Evolutionary conservation across 2,113 vertebrate genomes (phyloP).

Genomic region (Pterocles gutturalis): DNA sequence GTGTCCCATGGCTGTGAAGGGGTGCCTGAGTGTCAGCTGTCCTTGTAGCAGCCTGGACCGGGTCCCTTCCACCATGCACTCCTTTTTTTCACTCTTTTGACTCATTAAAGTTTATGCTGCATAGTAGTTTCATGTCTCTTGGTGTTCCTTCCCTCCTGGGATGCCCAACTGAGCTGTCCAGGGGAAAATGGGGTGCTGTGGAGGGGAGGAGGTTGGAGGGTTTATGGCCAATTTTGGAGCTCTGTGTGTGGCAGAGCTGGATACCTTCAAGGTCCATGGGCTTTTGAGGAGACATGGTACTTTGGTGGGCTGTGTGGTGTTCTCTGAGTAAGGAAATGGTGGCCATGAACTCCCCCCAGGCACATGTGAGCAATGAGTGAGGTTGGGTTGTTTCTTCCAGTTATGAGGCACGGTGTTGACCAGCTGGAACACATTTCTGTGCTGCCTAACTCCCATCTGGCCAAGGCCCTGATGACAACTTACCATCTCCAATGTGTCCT

Average conservation of each 20-base stretch:
- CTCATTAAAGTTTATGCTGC: not conserved
- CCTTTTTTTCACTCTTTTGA: not conserved
- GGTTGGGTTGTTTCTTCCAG: not conserved
- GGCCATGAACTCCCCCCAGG: not conserved
- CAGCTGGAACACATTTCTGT: not conserved
- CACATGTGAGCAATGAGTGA: not conserved
- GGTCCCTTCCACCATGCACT: not conserved
- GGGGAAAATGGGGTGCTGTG: too few species aligned
- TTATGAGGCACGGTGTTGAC: not conserved
- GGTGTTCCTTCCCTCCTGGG: not conserved
- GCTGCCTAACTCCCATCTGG: too few species aligned
- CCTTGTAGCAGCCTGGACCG: not conserved
- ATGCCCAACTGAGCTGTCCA: accelerated
- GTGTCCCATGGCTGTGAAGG: not conserved
- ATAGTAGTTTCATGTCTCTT: not conserved
- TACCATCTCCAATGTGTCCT: too few species aligned
- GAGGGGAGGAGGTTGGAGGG: too few species aligned
- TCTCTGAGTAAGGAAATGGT: too few species aligned
- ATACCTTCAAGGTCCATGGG: not conserved
- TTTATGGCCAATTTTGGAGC: not conserved
- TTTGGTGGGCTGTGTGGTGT: too few species aligned
- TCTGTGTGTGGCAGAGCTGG: not conserved
- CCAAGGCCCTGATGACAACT: too few species aligned
- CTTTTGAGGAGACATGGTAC: too few species aligned
- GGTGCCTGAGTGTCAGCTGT: not conserved